These are phyloP conservation scores for Meles meles DNA, from an alignment of 2,113 vertebrate species.

Conservation along the genomic window DNA sequence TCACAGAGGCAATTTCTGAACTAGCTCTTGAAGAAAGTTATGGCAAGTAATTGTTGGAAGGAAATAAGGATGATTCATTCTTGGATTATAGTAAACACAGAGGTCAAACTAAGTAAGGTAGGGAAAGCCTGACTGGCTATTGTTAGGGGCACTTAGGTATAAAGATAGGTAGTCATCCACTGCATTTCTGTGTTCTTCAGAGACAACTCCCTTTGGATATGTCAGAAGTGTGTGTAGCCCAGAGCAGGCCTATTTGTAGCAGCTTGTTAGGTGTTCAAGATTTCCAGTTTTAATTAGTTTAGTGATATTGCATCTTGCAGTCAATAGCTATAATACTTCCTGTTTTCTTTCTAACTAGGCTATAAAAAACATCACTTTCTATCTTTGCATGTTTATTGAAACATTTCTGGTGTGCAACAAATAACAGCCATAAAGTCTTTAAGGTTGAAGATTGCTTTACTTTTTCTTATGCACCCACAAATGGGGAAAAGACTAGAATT, in stretches of 20 bases:
- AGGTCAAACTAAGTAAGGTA: background rate
- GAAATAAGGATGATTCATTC: background rate
- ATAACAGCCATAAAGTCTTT: constrained; percentile 1
- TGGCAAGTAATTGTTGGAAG: background rate
- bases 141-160: background rate
- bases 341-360: constrained; percentile 39
- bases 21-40: background rate
- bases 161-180: background rate
- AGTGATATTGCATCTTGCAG: constrained; percentile 44
- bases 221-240: background rate
- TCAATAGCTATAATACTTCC: constrained; percentile 21
- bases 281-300: constrained; percentile 47
- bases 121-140: accelerated
- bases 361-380: constrained; percentile 56
- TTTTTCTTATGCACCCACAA: constrained; percentile 54
- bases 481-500: constrained; percentile 39
- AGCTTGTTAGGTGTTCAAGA: background rate
- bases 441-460: constrained; percentile 38
- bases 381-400: background rate
- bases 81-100: background rate
- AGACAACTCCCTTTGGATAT: background rate
- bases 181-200: background rate
- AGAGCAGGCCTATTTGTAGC: background rate
- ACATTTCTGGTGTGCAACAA: constrained; percentile 49
- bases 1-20: background rate